These are phyloP conservation scores for Phenacoccus solenopsis DNA, from an alignment of 1,140 invertebrate species.

Conservation along the genomic window DNA sequence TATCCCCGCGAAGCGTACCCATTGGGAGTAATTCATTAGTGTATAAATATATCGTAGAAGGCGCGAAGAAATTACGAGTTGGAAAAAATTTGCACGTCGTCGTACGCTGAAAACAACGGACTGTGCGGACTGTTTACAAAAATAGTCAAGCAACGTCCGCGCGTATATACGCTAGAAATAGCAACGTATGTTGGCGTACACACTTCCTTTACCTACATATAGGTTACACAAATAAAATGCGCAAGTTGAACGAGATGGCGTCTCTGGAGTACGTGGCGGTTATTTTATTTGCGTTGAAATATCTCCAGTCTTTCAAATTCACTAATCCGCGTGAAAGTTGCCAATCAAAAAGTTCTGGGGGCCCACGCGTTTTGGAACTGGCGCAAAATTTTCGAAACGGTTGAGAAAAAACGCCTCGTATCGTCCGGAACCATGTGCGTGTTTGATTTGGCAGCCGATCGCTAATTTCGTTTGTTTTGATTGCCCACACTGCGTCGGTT, in stretches of 20 bases:
- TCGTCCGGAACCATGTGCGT: background rate
- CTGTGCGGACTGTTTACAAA: background rate
- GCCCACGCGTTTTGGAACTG: background rate
- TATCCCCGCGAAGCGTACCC: too few relatives aligned
- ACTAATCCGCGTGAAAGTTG: background rate
- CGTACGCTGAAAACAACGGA: background rate
- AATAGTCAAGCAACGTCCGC: background rate
- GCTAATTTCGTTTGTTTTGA: too few relatives aligned
- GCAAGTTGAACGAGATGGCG: background rate
- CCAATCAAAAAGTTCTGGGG: background rate
- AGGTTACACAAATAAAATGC: background rate
- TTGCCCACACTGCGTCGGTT: too few relatives aligned
- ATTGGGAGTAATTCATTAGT: background rate
- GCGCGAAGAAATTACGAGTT: too few relatives aligned
- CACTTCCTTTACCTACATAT: background rate
- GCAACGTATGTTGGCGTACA: background rate
- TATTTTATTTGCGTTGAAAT: slow-evolving; percentile 3
- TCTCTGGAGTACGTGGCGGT: background rate
- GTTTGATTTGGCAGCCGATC: too few relatives aligned
- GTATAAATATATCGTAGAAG: background rate
- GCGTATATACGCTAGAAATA: background rate
- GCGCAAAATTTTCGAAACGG: background rate
- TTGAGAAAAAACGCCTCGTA: background rate
- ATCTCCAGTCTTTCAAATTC: background rate
- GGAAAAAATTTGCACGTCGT: background rate